Base-by-base conservation (phyloP, 1,140 invertebrate genomes). In the Bilobella aurantiaca region DNA sequence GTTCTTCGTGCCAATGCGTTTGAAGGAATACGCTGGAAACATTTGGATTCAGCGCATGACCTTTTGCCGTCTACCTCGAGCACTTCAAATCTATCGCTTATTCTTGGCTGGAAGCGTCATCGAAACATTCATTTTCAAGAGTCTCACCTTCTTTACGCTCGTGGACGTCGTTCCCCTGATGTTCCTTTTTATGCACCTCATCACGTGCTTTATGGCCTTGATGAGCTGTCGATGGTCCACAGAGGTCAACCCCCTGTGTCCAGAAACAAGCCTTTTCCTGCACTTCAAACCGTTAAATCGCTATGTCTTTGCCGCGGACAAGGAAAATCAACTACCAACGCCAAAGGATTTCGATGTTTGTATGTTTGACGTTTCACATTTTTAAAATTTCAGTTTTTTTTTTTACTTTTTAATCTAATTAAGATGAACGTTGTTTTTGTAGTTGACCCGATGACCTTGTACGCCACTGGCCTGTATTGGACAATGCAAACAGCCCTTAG, bases 161-260 rank as follows among this genome's bases (percentile, higher is more conserved):
- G 2, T 69, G 2, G 65, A 72, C 69, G 62, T 72, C 23, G 53
- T 72, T 14, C 70, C 70, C 3, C 28, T 69, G 29, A 59, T 66
- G 64, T 64, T 66, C 23, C 16, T 72, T 3, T 69, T 69, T 28
- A 58, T 69, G 1, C 66, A 66, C 25, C 16, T 63, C 5, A 0
- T 59, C 0, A 23, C 63, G 16, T 72, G 70, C 42, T 1, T 66
- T 12, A 31, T 53, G 16, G 37, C 67, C 25, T 5, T 12, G 49
- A 18, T 5, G 3, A 53, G 8, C 21, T 53, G 49, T 53, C 5
- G 49, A 12, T 53, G 49, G 49, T 8, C 49, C 3, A 23, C 12
- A 16, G 21, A 3, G 8, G 14, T 12, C 25, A 53, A 53, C 49
- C 12, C 12, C 5, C 12, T 16, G 25, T 5, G 25, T 53, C 14